A percentile compares a stretch with the other conserved stretches of the same genome.
phyloP scores from a whole-genome alignment of 2,888 invertebrate species.

The Lasioglossum oenotherae region DNA sequence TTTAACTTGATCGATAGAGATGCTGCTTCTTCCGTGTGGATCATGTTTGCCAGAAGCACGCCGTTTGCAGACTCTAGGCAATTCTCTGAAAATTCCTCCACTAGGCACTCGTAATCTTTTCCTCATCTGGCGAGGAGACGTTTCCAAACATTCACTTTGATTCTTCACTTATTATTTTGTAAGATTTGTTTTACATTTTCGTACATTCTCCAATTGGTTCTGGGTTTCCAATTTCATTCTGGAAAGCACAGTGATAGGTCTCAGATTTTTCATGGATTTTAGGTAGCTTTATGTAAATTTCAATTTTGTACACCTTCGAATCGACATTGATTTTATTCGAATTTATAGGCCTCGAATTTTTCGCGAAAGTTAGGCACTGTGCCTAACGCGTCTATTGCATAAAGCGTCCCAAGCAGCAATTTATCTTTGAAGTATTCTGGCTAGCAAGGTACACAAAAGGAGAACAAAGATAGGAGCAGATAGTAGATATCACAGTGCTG shows the following conservation, averaged over 20 bases:
- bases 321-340: not conserved
- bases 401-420: not conserved
- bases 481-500: constrained; percentile 1
- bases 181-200: not conserved
- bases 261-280: not conserved
- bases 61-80: not conserved
- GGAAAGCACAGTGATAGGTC: not conserved
- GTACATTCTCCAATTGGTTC: not conserved
- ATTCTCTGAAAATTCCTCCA: not conserved
- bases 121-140: not conserved
- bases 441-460: constrained; percentile 1
- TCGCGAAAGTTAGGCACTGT: not conserved
- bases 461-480: constrained; percentile 5
- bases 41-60: not conserved
- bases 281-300: not conserved
- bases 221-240: not conserved
- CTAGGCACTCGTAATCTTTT: not conserved
- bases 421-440: constrained; percentile 2
- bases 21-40: not conserved
- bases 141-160: not conserved
- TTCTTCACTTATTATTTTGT: not conserved
- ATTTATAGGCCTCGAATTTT: not conserved
- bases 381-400: not conserved
- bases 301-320: no score
- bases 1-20: not conserved